Percentiles rank a stretch among this genome's conserved stretches.
These are phyloP conservation scores for Calyptommatus sinebrachiatus DNA, from an alignment of 2,113 vertebrate species.

Conservation along the genomic window DNA sequence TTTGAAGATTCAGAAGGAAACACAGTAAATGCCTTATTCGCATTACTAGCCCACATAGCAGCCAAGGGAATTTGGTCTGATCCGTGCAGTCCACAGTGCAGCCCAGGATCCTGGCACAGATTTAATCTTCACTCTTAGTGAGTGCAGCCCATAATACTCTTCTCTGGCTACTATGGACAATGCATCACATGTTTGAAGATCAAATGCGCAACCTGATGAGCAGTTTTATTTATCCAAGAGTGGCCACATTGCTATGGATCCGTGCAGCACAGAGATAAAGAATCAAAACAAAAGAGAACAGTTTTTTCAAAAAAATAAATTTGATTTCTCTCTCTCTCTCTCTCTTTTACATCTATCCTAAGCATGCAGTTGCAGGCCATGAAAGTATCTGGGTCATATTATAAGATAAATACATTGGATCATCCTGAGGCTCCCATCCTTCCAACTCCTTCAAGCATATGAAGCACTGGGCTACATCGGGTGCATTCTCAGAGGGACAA, in stretches of 20 bases:
- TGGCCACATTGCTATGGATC: neutral
- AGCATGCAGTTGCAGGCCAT: neutral
- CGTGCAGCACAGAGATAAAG: neutral
- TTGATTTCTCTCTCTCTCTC: neutral
- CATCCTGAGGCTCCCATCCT: conserved; percentile 88
- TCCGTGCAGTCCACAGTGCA: neutral
- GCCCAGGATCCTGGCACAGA: neutral
- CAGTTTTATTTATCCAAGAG: neutral
- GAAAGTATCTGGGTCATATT: neutral
- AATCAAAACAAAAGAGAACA: neutral
- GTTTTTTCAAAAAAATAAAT: neutral
- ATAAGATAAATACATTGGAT: conserved; percentile 77
- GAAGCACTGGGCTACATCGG: conserved; percentile 85
- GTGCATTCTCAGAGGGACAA: conserved; percentile 82
- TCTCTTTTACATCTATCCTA: neutral
- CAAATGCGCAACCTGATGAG: neutral
- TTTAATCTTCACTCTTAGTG: neutral
- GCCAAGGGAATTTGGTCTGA: neutral
- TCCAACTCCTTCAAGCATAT: conserved; percentile 90
- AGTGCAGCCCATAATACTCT: neutral
- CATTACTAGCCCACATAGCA: neutral
- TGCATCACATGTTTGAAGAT: neutral
- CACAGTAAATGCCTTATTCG: neutral
- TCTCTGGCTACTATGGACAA: neutral
- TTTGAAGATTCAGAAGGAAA: neutral